Evolutionary conservation across 2,888 invertebrate species (phyloP).

Genomic region (Crocallis elinguaria): DNA sequence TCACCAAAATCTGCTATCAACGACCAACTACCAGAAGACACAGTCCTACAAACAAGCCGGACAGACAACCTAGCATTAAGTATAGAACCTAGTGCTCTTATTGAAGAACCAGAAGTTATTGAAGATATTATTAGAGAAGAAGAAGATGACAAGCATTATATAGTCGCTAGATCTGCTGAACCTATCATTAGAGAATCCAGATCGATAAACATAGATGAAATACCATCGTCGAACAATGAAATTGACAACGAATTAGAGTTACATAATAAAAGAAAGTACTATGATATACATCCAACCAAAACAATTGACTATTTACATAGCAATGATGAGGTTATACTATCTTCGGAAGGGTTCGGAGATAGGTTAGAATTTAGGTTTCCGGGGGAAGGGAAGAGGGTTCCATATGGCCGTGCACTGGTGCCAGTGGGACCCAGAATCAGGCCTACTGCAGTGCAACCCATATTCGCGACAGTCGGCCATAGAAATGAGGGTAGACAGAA

Average conservation of each 20-base stretch:
- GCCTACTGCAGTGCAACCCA: slow-evolving; percentile 81
- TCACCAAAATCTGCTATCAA: slow-evolving; percentile 86
- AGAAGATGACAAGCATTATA: slow-evolving; percentile 63
- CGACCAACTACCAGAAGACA: slow-evolving; percentile 48
- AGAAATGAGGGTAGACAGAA: slow-evolving; percentile 75
- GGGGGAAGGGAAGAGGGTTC: slow-evolving; percentile 92
- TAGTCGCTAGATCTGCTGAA: slow-evolving; percentile 83
- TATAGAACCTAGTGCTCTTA: slow-evolving; percentile 70
- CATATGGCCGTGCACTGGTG: slow-evolving; percentile 87
- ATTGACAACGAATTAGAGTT: slow-evolving; percentile 85
- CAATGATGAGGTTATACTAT: slow-evolving; percentile 68
- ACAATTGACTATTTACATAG: slow-evolving; percentile 66
- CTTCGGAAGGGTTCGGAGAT: slow-evolving; percentile 73
- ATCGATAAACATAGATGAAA: slow-evolving; percentile 83
- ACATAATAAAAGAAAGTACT: slow-evolving; percentile 76
- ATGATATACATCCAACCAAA: slow-evolving; percentile 84
- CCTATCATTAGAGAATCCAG: slow-evolving; percentile 72
- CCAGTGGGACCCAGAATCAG: slow-evolving; percentile 88
- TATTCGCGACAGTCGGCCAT: slow-evolving; percentile 81
- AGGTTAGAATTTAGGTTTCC: slow-evolving; percentile 81
- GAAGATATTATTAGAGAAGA: slow-evolving; percentile 45
- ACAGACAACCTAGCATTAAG: slow-evolving; percentile 65
- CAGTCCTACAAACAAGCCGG: slow-evolving; percentile 65
- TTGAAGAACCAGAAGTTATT: slow-evolving; percentile 49
- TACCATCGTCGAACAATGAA: slow-evolving; percentile 82